A percentile compares a stretch with the other conserved stretches of the same genome.
Evolutionary conservation across 2,797 vertebrate genomes (phyloP).

Genomic region (Myioborus miniatus): DNA sequence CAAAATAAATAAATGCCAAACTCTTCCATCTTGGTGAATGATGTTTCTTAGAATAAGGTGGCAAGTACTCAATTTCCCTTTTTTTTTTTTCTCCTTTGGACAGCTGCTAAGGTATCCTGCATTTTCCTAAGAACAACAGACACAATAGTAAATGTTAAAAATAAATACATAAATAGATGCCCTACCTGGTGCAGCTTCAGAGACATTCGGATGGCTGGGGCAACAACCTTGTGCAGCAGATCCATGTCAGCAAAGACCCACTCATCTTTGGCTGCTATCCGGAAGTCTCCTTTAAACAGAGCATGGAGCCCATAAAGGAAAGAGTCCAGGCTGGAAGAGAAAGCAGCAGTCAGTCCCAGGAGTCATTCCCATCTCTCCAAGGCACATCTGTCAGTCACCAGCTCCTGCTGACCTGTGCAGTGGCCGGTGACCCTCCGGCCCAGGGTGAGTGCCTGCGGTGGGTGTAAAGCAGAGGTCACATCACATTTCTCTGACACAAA

Average conservation of each 20-base stretch:
- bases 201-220: constrained; percentile 94
- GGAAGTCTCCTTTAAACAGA: constrained; percentile 96
- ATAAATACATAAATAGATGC: neutral
- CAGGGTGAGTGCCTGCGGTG: fast-evolving
- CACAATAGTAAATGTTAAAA: neutral
- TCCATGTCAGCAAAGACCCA: constrained; percentile 98
- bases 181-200: constrained; percentile 95
- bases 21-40: neutral
- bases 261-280: constrained; percentile 90
- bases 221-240: constrained; percentile 91
- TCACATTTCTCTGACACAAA: fast-evolving
- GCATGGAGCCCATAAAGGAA: constrained; percentile 96
- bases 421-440: fast-evolving
- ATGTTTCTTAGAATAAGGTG: neutral
- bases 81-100: neutral
- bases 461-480: neutral
- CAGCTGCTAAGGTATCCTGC: neutral
- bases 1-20: neutral
- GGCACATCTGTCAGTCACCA: neutral
- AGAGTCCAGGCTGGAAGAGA: constrained; percentile 87
- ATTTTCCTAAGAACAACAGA: neutral
- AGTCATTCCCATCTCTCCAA: neutral
- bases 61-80: neutral
- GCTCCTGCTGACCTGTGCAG: fast-evolving
- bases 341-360: constrained; percentile 1